These are phyloP conservation scores for Acromyrmex charruanus DNA, from an alignment of 1,140 invertebrate species.

Conservation along the genomic window DNA sequence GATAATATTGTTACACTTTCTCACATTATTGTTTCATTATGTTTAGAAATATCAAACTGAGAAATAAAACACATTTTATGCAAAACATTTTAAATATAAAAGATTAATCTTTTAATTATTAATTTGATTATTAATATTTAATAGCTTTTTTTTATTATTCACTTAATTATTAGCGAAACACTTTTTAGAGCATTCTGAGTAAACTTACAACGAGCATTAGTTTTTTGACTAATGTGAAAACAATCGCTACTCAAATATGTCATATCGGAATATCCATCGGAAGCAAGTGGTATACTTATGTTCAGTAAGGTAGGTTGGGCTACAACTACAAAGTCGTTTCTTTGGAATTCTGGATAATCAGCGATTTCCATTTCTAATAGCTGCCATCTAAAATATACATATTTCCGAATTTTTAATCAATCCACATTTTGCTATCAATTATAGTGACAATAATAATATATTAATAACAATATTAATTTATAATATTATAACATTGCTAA, in stretches of 20 bases:
- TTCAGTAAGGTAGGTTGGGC: slow-evolving; percentile 87
- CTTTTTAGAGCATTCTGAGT: not conserved
- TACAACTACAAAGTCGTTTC: slow-evolving; percentile 89
- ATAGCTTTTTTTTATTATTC: not conserved
- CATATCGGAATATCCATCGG: slow-evolving; percentile 86
- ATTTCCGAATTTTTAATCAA: not conserved
- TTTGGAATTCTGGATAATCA: slow-evolving; percentile 86
- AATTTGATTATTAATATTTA: not conserved
- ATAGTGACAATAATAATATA: not conserved
- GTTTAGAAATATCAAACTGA: not conserved
- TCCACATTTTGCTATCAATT: not conserved
- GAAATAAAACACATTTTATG: not conserved
- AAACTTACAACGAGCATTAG: slow-evolving; percentile 87
- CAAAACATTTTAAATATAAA: not conserved
- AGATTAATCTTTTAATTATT: not conserved
- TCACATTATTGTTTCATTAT: not conserved
- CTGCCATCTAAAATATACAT: slow-evolving; percentile 76
- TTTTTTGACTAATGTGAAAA: slow-evolving; percentile 91
- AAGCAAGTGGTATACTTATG: slow-evolving; percentile 80
- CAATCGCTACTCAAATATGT: slow-evolving; percentile 90
- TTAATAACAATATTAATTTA: not conserved
- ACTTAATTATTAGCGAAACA: not conserved
- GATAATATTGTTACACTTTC: not conserved
- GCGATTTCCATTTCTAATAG: slow-evolving; percentile 80
- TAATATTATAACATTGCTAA: not conserved